Evolutionary conservation across 2,888 invertebrate genomes (phyloP).

Genomic region (Acrocyrtus sp.): DNA sequence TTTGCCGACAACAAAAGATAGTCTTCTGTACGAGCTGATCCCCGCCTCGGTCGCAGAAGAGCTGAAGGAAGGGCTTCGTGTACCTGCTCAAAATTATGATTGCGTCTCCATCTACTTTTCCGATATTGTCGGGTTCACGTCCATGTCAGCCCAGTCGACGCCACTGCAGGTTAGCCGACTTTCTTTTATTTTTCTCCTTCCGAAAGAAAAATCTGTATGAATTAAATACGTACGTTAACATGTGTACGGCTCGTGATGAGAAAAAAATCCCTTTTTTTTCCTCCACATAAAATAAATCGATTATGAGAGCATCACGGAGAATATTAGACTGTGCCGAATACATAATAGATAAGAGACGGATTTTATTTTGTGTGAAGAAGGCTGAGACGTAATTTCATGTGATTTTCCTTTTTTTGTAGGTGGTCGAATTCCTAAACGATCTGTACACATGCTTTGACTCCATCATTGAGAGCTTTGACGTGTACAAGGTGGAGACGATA

Average conservation of each 20-base stretch:
- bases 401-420: conserved; percentile 70
- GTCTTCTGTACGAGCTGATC: conserved; percentile 86
- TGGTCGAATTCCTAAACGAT: conserved; percentile 87
- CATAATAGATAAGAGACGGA: no score
- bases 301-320: no score
- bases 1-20: no score
- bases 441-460: conserved; percentile 89
- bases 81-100: conserved; percentile 83
- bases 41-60: conserved; percentile 89
- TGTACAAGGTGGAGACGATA: conserved; percentile 75
- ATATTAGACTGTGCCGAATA: no score
- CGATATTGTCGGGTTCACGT: conserved; percentile 82
- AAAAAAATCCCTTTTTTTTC: no score
- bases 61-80: conserved; percentile 84
- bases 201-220: background rate
- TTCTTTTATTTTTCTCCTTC: background rate
- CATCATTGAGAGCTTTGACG: conserved; percentile 87
- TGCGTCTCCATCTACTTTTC: conserved; percentile 87
- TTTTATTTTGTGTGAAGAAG: background rate
- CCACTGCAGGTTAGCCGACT: conserved; percentile 75
- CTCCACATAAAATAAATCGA: no score
- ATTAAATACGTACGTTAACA: background rate
- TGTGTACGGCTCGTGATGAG: background rate
- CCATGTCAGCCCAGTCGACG: conserved; percentile 79
- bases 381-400: background rate